Conservation (phyloP, 1,140 invertebrate genomes). For the Paraescarpia echinospica region DNA sequence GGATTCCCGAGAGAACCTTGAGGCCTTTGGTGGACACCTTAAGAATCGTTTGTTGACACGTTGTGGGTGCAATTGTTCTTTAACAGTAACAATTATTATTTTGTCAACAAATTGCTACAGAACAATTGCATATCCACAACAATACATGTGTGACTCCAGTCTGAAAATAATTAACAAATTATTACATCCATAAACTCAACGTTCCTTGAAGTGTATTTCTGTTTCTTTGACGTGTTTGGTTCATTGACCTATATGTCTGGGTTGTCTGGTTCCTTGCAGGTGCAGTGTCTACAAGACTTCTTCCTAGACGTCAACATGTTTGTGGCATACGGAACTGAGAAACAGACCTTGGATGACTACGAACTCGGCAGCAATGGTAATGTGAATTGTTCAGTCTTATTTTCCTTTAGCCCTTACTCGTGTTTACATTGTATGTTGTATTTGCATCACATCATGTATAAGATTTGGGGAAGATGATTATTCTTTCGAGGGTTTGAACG, state of each 20-base stretch:
- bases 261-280: constrained; percentile 46
- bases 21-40: not conserved
- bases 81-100: no score
- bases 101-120: not conserved
- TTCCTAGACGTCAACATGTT: constrained; percentile 83
- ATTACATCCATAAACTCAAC: not conserved
- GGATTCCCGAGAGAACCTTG: not conserved
- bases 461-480: no score
- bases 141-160: not conserved
- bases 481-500: no score
- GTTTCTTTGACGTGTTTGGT: no score
- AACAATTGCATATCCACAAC: not conserved
- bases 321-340: constrained; percentile 89
- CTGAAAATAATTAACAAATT: not conserved
- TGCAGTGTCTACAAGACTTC: constrained; percentile 78
- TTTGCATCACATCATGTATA: not conserved
- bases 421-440: not conserved
- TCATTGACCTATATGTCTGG: no score
- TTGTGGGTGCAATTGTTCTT: not conserved
- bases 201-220: no score
- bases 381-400: not conserved
- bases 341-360: constrained; percentile 82
- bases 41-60: not conserved
- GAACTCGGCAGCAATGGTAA: constrained; percentile 84
- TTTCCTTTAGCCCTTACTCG: not conserved